Base-by-base conservation (phyloP, 2,113 vertebrate genomes). In the Mesocricetus auratus region DNA sequence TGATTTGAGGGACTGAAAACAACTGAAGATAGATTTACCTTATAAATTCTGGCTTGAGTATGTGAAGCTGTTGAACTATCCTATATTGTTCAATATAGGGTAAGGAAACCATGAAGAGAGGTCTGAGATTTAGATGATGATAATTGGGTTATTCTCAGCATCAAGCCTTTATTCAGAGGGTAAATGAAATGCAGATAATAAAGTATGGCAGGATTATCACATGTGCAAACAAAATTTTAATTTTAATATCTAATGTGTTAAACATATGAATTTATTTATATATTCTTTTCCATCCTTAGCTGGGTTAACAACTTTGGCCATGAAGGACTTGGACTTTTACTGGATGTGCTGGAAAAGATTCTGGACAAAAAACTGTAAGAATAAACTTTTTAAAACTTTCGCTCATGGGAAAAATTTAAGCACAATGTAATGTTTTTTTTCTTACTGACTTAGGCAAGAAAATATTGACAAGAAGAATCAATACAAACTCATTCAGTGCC, bases 271-370 rank as follows among this genome's bases (percentile, higher is more conserved):
- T 1, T 93, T 82, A 89, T 58, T 94, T 94, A 75, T 53, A 50
- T 16, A 6, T 74, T 22, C 68, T 60, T 93, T 98, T 92, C 33
- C 69, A 86, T 96, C 94, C 24, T 78, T 86, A 99, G 99, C 97
- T 99, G 99, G 99, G 99, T 99, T 97, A 99, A 99, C 98, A 99
- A 99, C 98, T 99, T 99, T 89, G 99, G 99, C 45, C 99, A 99
- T 98, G 99, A 99, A 98, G 99, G 99, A 94, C 99, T 99, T 50
- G 99, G 99, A 5, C 99, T 99, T 71, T 98, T 99, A 71, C 87
- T 99, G 98, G 99, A 99, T 95, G 98, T 97, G 2, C 96, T 99
- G 98, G 99, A 99, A 97, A 99, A 99, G 95, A 99, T 99, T 73
- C 98, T 99, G 97, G 99, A 99, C 97, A 99, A 99, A 98, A 99